Base-by-base conservation (phyloP, 23 tunicate species). In the Phallusia fumigata region DNA sequence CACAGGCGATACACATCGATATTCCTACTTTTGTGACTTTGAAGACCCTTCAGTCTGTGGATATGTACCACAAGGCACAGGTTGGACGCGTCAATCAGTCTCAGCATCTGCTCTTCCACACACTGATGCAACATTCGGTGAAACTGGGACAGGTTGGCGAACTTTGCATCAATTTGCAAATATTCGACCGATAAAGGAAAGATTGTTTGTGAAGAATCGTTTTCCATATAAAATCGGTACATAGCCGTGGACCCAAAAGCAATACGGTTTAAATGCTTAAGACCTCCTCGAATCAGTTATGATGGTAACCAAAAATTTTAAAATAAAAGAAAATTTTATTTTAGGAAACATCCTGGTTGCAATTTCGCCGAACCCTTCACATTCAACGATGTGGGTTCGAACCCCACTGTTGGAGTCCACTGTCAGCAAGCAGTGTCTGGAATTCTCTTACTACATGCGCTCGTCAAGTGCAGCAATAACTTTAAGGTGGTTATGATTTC, bases 21-120 rank as follows among this genome's bases (percentile, higher is more conserved):
- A 34, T 35, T 34, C 47, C 13, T 75, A 75, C 36, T 75, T 34
- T 22, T 75, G 79, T 19, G 36, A 75, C 26, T 75, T 75, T 75
- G 79, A 75, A 75, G 36, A 75, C 47, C 18, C 40, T 0, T 21
- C 44, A 26, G 18, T 75, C 10, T 75, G 79, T 75, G 79, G 79
- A 26, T 75, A 75, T 35, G 79, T 75, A 22, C 8, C 47, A 10
- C 8, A 40, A 40, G 13, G 44, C 79, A 32, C 26, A n/a, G 79
- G 79, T 75, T 58, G 69, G 69, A 58, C 3, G 16, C 28, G 28
- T 58, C 69, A 58, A 1, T 22, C 26, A 58, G 28, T 58, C 69
- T 58, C 69, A 1, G 16, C 26, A 58, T 6, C 69, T 58, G 3
- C 69, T 24, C 69, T 58, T 58, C 69, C 69, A 16, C 69, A 58